A percentile compares a stretch with the other conserved stretches of the same genome.
Conservation (phyloP, 2,113 vertebrate genomes). For the Eolophus roseicapilla region DNA sequence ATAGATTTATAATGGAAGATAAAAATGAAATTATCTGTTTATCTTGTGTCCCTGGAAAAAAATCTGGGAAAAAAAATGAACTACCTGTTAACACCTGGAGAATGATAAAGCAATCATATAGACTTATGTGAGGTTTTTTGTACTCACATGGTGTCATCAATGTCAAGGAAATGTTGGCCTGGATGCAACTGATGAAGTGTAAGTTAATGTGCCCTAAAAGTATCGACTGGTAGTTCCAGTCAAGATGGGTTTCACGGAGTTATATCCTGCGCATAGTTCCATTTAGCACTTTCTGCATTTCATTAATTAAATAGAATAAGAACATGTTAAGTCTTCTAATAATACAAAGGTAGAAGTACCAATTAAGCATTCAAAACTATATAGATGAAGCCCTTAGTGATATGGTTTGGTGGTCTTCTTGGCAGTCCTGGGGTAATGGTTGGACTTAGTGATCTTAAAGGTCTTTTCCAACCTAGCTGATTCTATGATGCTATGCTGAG, state of each 20-base stretch:
- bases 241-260: neutral
- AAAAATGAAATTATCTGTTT: neutral
- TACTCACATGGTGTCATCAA: neutral
- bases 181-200: neutral
- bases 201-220: neutral
- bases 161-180: neutral
- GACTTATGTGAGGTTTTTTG: neutral
- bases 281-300: neutral
- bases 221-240: neutral
- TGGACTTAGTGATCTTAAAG: neutral
- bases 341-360: neutral
- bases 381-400: neutral
- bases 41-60: neutral
- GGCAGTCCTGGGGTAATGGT: neutral
- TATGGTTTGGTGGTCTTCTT: neutral
- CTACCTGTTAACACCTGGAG: neutral
- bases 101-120: neutral
- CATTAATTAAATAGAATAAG: neutral
- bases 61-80: neutral
- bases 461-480: neutral
- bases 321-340: neutral
- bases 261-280: accelerated
- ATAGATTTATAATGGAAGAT: neutral
- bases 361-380: neutral
- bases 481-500: neutral